phyloP scores from a whole-genome alignment of 2,797 vertebrate genomes.

The Cygnus olor region DNA sequence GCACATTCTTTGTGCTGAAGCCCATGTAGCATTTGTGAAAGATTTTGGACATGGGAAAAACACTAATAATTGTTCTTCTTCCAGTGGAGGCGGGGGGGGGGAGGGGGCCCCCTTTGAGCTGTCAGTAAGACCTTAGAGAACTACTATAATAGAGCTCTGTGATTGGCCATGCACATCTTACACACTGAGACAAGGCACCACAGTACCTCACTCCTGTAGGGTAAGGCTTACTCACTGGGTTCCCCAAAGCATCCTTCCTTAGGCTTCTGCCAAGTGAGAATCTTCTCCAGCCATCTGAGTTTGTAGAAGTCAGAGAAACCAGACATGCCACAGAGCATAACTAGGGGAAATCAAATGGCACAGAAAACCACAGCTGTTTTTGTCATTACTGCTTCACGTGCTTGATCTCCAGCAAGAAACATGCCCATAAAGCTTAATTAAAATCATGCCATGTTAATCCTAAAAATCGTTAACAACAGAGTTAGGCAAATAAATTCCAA shows the following conservation, averaged over 20 bases:
- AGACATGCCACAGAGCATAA: slow-evolving; percentile 86
- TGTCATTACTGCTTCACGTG: background rate
- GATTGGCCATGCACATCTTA: background rate
- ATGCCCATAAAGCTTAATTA: background rate
- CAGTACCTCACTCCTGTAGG: background rate
- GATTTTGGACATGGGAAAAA: background rate
- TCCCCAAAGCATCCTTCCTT: slow-evolving; percentile 85
- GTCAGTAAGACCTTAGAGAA: background rate
- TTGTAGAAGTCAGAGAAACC: slow-evolving; percentile 91
- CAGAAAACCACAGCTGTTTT: background rate
- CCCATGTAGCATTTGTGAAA: background rate
- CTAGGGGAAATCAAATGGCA: slow-evolving; percentile 65
- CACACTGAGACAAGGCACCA: background rate
- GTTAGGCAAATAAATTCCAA: background rate
- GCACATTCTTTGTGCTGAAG: background rate
- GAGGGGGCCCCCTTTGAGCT: background rate
- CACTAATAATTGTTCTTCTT: background rate
- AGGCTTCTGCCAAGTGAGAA: slow-evolving; percentile 84
- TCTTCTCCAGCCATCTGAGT: slow-evolving; percentile 83
- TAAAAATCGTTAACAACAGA: background rate
- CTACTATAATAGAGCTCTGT: background rate
- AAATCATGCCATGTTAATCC: background rate
- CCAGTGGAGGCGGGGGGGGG: background rate
- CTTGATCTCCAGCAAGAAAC: background rate
- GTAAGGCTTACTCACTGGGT: slow-evolving; percentile 76